Conservation (phyloP, 2,113 vertebrate species). For the Psettodes erumei region DNA sequence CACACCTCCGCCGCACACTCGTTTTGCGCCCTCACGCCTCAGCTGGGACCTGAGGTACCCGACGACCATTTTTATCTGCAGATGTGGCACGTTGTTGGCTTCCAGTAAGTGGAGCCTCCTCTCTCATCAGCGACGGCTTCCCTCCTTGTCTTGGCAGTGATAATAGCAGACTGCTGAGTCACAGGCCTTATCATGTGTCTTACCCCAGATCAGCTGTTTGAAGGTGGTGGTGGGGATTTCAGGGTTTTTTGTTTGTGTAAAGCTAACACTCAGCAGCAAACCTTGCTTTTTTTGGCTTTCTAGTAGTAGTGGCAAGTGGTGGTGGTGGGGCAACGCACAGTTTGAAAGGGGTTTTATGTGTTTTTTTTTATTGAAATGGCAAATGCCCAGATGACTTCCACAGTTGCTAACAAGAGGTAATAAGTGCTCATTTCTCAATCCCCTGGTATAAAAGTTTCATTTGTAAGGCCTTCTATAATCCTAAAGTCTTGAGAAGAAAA, state of each 20-base stretch:
- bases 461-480: neutral
- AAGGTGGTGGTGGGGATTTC: slow-evolving; percentile 3
- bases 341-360: slow-evolving; percentile 38
- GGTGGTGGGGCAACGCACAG: neutral
- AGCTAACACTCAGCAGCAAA: neutral
- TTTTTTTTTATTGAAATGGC: slow-evolving; percentile 33
- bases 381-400: slow-evolving; percentile 17
- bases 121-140: neutral
- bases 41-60: neutral
- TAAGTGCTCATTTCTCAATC: slow-evolving; percentile 15
- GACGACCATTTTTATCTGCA: neutral
- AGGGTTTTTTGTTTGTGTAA: slow-evolving; percentile 7
- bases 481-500: neutral
- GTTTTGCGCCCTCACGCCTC: neutral
- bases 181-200: slow-evolving; percentile 31
- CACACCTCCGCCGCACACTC: neutral
- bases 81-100: neutral
- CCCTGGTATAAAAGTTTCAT: neutral
- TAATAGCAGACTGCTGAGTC: slow-evolving; percentile 28
- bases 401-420: slow-evolving; percentile 28
- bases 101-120: neutral
- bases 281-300: neutral
- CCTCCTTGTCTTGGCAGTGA: slow-evolving; percentile 19
- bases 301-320: neutral
- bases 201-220: slow-evolving; percentile 15